Evolutionary conservation across 2,888 invertebrate species (phyloP), one percentile per base, ranked within the genome.

Genomic region (Trichogramma evanescens): DNA sequence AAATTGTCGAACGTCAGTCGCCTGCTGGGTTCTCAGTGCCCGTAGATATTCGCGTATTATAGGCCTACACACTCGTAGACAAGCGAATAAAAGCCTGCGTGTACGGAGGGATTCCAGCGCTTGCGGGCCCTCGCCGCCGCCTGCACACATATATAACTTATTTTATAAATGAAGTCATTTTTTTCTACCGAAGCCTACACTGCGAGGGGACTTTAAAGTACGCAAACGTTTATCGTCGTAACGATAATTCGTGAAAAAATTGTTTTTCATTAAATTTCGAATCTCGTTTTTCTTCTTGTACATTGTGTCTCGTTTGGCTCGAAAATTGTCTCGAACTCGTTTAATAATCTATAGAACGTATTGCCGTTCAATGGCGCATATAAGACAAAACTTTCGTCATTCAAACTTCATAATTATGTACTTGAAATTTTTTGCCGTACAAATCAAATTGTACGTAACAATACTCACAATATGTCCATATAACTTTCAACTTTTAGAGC

Each of bases 101-200:
- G n/a, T 52, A n/a, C 42, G 54, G 50, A 54, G 57, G 54, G 54
- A 41, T 54, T 61, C 13, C 40, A 8, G 26, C 3, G 26, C 26
- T 26, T 26, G 26, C 26, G n/a, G 50, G 40, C 40, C 38, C 54
- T 40, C 46, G 8, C 40, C 38, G 26, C 26, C 26, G 26, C 26
- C 26, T 2, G 26, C 26, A 26, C 26, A 26, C 26, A 26, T 26
- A 3, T 26, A 26, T 26, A 26, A 26, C 52, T 41, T 52, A 44
- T 50, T 61, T 61, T 57, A 61, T 57, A 61, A 54, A 55, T 57
- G 57, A 61, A 58, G 13, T 57, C 26, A 9, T 8, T 57, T 40
- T 50, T 40, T 43, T 54, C 2, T 26, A 26, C 26, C 26, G 26
- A 26, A 26, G 26, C 26, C 26, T 26, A 26, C 26, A 26, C 26